phyloP scores from a whole-genome alignment of 2,888 invertebrate genomes.

The Chalcis sispes region DNA sequence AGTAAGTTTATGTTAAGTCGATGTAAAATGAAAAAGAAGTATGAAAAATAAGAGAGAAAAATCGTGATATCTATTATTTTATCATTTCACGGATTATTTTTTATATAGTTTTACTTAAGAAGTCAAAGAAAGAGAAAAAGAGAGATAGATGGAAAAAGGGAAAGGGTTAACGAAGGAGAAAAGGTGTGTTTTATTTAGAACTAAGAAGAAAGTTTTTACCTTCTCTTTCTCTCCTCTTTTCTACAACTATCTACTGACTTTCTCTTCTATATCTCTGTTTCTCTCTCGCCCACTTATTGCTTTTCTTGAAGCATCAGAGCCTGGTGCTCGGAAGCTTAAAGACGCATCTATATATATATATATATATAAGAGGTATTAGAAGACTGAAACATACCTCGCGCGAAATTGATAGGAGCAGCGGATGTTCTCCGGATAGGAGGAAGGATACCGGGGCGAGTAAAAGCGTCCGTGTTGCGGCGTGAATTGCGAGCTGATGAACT shows the following conservation, averaged over 20 bases:
- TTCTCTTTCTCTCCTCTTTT: background rate
- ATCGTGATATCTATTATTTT: conserved; percentile 29
- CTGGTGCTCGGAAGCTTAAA: conserved; percentile 7
- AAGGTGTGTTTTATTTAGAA: background rate
- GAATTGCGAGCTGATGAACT: conserved; percentile 86
- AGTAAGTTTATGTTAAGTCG: too few species aligned
- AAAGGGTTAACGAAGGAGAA: background rate
- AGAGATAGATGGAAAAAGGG: background rate
- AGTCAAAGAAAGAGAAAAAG: too few species aligned
- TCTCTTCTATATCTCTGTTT: background rate
- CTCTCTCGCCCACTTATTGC: conserved; percentile 5
- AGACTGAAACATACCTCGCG: conserved; percentile 81
- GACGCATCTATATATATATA: background rate
- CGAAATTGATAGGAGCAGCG: conserved; percentile 93
- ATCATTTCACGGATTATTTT: conserved; percentile 34
- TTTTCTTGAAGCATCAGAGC: background rate
- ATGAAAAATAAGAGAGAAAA: background rate
- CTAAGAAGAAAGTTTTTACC: conserved; percentile 20
- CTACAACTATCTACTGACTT: background rate
- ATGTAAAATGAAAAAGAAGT: too few species aligned
- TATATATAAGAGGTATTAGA: conserved; percentile 11
- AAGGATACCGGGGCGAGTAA: conserved; percentile 96
- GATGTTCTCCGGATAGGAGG: conserved; percentile 94
- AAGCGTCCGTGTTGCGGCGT: conserved; percentile 86
- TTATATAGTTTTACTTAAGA: too few species aligned